Evolutionary conservation across 2,113 vertebrate genomes (phyloP).

Genomic region (Henicopernis longicauda): DNA sequence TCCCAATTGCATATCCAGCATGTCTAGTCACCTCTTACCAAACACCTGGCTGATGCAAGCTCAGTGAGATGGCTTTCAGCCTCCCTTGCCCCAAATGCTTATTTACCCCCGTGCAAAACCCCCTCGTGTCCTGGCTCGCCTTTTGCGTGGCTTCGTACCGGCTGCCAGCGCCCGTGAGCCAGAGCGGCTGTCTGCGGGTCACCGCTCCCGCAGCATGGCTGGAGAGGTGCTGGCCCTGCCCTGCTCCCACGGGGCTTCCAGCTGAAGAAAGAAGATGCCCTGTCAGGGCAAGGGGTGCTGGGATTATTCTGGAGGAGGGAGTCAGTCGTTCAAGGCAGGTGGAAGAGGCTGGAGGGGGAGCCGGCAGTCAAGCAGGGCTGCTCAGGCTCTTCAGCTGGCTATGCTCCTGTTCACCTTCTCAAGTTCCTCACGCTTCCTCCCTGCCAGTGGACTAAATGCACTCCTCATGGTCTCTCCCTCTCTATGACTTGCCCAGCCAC

Average conservation of each 20-base stretch:
- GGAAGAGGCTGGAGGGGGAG: not conserved
- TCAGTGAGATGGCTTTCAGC: not conserved
- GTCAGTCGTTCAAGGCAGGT: accelerated
- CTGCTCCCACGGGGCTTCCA: not conserved
- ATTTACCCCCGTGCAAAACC: not conserved
- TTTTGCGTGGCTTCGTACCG: not conserved
- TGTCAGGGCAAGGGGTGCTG: not conserved
- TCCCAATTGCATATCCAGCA: not conserved
- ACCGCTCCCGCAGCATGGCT: accelerated
- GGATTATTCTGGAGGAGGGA: not conserved
- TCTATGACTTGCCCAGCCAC: not conserved
- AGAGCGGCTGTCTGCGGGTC: not conserved
- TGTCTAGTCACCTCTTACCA: not conserved
- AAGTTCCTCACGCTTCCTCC: not conserved
- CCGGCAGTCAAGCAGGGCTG: not conserved
- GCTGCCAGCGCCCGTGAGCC: not conserved
- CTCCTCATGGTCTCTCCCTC: not conserved
- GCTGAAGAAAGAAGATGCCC: not conserved
- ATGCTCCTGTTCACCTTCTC: not conserved
- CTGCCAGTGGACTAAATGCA: not conserved
- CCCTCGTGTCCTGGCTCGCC: not conserved
- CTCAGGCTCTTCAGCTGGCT: not conserved
- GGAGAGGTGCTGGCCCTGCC: not conserved
- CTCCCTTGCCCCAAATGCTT: not conserved
- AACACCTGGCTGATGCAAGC: not conserved